A percentile compares a stretch with the other conserved stretches of the same genome.
Evolutionary conservation across 2,888 invertebrate species (phyloP).

Genomic region (Cantharis rufa): DNA sequence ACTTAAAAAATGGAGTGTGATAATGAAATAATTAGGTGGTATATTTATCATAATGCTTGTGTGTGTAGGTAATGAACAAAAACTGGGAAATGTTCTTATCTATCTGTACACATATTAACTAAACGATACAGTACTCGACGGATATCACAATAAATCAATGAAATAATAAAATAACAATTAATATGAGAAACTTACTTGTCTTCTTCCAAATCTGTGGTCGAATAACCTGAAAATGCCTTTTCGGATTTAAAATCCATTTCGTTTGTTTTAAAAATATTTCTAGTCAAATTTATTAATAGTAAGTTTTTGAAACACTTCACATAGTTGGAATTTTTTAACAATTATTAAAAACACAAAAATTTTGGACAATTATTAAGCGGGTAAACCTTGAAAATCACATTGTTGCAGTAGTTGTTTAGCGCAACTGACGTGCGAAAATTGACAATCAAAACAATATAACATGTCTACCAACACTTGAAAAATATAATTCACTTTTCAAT

Average conservation of each 20-base stretch:
- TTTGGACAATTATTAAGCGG: background rate
- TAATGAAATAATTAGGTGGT: conserved; percentile 15
- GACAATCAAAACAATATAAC: conserved; percentile 10
- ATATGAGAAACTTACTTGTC: conserved; percentile 15
- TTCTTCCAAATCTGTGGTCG: conserved; percentile 1
- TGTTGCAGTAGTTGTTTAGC: background rate
- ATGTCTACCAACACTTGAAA: background rate
- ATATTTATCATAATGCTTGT: background rate
- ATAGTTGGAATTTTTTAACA: background rate
- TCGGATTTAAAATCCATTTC: conserved; percentile 7
- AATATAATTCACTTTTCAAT: background rate
- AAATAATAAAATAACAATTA: background rate
- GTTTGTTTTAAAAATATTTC: background rate
- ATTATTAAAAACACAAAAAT: background rate
- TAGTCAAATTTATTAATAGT: background rate
- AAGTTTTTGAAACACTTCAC: background rate
- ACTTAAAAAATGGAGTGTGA: conserved; percentile 23
- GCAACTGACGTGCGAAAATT: conserved; percentile 2
- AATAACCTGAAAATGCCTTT: conserved; percentile 10
- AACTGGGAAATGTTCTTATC: conserved; percentile 6
- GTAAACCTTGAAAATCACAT: conserved; percentile 2
- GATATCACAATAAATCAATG: background rate
- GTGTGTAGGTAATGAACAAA: background rate
- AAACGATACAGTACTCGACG: background rate
- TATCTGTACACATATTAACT: background rate